phyloP scores from a whole-genome alignment of 1,140 invertebrate genomes.

The Tetragnatha versicolor region DNA sequence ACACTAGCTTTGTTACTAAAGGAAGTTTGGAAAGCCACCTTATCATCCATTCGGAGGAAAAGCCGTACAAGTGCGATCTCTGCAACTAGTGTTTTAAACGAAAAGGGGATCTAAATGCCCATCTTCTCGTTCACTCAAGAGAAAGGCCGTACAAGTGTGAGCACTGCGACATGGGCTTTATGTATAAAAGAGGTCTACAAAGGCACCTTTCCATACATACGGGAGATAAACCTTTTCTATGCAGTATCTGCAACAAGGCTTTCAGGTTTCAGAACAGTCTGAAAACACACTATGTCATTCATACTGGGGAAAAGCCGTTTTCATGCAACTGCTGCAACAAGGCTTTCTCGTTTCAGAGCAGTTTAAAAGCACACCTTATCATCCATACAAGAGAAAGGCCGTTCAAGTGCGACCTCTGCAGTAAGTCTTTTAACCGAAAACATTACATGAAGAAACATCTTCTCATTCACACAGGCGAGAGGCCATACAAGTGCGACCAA shows the following conservation, averaged over 20 bases:
- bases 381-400: not conserved
- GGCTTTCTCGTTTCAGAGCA: not conserved
- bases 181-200: too few relatives aligned
- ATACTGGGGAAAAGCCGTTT: not conserved
- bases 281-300: not conserved
- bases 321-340: not conserved
- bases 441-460: not conserved
- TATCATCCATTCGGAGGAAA: too few relatives aligned
- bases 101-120: too few relatives aligned
- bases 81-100: too few relatives aligned
- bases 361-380: not conserved
- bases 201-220: too few relatives aligned
- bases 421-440: not conserved
- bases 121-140: too few relatives aligned
- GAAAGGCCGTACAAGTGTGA: too few relatives aligned
- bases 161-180: too few relatives aligned
- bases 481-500: not conserved
- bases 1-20: too few relatives aligned
- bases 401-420: not conserved
- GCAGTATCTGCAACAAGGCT: not conserved
- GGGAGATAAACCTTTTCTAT: not conserved
- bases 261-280: not conserved
- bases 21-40: too few relatives aligned
- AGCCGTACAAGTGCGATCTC: too few relatives aligned
- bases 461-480: not conserved